Base-by-base conservation (phyloP, 2,888 invertebrate species). In the Emesis russula region DNA sequence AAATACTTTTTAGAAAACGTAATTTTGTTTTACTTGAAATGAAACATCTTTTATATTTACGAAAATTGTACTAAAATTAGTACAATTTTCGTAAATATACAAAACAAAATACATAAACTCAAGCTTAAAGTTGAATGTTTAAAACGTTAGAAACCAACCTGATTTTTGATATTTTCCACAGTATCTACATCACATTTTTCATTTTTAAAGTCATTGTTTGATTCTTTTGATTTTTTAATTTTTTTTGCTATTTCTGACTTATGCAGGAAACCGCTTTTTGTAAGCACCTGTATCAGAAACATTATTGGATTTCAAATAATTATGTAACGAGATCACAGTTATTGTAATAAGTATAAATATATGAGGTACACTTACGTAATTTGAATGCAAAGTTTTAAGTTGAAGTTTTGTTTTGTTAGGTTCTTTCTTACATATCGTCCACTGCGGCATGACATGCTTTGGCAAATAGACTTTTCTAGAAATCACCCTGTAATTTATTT, bases 401-500 rank as follows among this genome's bases (percentile, higher is more conserved):
- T 91, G 86, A 76, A 96, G 88, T 82, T 96, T 88, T 33, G 89
- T 85, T 44, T 84, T 85, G 68, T 96, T 85, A 15, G 93, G 83
- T 81, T 89, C 13, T 25, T 81, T 25, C 25, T 71, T 25, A 36
- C 25, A 36, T 31, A 71, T 58, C 25, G 25, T 53, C 98, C 98
- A 98, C 88, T 96, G 82, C n/a, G 97, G 86, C 25, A 92, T 89
- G 9, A 97, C 84, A 85, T 96, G 85, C 86, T 95, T 95, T n/a
- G 96, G 96, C 38, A 97, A 89, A 79, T 95, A 96, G 15, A 97
- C 93, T 94, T 96, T 96, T 94, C 96, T 94, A 18, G 96, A 95
- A 33, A 97, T 85, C 58, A 96, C 95, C 85, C 97, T 97, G 95
- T 78, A 96, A 96, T 66, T 41, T 41, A 73, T 66, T 15, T 33